Evolutionary conservation across 2,113 vertebrate species (phyloP), one percentile per base, ranked within the genome.

Genomic region (Nothobranchius furzeri): DNA sequence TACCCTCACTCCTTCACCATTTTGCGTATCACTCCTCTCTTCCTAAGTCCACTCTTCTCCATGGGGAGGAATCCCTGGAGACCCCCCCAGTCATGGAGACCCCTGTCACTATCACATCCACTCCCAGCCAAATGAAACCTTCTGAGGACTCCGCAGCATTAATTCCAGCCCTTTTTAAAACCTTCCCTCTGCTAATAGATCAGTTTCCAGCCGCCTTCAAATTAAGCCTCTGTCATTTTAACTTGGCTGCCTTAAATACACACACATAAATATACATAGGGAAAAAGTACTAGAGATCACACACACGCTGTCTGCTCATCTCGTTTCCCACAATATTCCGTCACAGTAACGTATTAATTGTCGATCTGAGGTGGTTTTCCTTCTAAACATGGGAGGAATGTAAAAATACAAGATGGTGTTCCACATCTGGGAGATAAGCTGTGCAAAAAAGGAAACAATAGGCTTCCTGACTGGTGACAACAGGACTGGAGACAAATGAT

Each of bases 91-190:
- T 20, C 20, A 20, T 20, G 20, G 20, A 20, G 20, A 20, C 20
- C 20, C 20, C 20, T 20, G 20, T 20, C 20, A 63, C 70, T 64
- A 68, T 83, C 77, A 73, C 65, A 76, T 69, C 55, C 59, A 56
- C 75, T 82, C 74, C 74, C 75, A 58, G 52, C 46, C 67, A 48
- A 79, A 84, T 70, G 73, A 81, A 88, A 84, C 75, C 72, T 67
- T 78, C 65, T 60, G 59, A 64, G 75, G 63, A 85, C 82, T 84
- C 72, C 51, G 64, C 73, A 68, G 76, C 84, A 83, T 79, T 20
- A 82, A 87, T 85, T 87, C 85, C 75, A 66, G 55, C 71, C 67
- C 54, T 68, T 85, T 91, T 88, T 81, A 88, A 71, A 82, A 76
- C 80, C 64, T 63, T 74, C 69, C 60, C 52, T 69, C 40, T 60